Evolutionary conservation across 2,888 invertebrate genomes (phyloP).

Genomic region (Lepeophtheirus nordmannii): DNA sequence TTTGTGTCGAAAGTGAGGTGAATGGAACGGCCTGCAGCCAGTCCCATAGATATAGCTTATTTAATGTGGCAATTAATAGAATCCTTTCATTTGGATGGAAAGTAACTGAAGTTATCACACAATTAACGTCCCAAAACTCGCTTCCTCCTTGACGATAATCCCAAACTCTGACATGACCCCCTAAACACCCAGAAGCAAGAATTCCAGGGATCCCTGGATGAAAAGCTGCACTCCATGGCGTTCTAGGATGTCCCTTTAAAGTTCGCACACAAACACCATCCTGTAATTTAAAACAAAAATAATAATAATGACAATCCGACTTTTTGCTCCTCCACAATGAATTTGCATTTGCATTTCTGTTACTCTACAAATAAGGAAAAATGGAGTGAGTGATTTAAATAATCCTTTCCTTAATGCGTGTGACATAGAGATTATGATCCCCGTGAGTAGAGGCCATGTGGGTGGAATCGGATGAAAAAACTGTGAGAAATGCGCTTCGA

Average conservation of each 20-base stretch:
- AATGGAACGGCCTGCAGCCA: conserved; percentile 64
- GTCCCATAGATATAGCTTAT: conserved; percentile 75
- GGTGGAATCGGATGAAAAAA: conserved; percentile 47
- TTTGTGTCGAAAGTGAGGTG: conserved; percentile 54
- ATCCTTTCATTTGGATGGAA: conserved; percentile 69
- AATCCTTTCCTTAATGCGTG: conserved; percentile 46
- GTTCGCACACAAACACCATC: conserved; percentile 50
- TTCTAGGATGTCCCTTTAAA: conserved; percentile 64
- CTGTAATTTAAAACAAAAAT: background rate
- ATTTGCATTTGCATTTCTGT: background rate
- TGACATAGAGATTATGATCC: conserved; percentile 71
- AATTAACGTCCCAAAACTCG: conserved; percentile 15
- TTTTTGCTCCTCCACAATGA: background rate
- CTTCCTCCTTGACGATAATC: conserved; percentile 42
- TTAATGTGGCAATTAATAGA: conserved; percentile 67
- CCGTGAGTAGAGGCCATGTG: conserved; percentile 75
- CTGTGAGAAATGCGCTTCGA: conserved; percentile 67
- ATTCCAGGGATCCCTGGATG: conserved; percentile 68
- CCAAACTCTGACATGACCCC: conserved; percentile 79
- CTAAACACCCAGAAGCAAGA: conserved; percentile 70
- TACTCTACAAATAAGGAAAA: background rate
- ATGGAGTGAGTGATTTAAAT: background rate
- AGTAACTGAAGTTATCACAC: conserved; percentile 42
- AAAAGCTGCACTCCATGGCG: conserved; percentile 79
- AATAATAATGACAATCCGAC: background rate